Conservation (phyloP, 2,888 invertebrate species). For the Nemotelus pantherinus region DNA sequence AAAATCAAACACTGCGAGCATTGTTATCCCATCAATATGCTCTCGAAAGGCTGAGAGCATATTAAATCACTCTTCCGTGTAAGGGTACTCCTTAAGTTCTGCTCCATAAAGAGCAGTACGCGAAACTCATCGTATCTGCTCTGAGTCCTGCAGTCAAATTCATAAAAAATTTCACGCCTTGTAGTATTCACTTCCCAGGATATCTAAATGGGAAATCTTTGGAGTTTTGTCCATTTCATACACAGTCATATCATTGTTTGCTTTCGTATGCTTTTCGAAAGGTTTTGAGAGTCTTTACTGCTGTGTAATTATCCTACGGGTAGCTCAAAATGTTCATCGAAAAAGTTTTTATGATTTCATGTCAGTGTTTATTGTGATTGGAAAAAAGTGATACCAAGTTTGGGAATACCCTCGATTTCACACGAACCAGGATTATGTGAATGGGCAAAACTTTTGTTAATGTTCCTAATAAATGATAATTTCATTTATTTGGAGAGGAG, state of each 20-base stretch:
- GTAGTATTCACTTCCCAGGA: not conserved
- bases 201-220: not conserved
- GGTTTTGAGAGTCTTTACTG: too few species aligned
- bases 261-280: too few species aligned
- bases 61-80: slow-evolving; percentile 32
- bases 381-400: slow-evolving; percentile 32
- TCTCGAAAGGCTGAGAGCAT: slow-evolving; percentile 11
- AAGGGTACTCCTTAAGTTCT: not conserved
- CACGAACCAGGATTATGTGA: too few species aligned
- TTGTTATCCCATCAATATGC: slow-evolving; percentile 41
- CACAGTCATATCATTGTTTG: too few species aligned
- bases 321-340: slow-evolving; percentile 30
- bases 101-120: not conserved
- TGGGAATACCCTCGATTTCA: not conserved
- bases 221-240: not conserved
- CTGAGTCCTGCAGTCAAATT: not conserved
- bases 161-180: slow-evolving; percentile 25
- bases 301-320: slow-evolving; percentile 42
- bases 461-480: too few species aligned
- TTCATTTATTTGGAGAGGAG: too few species aligned
- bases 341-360: slow-evolving; percentile 43
- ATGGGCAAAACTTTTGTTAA: too few species aligned
- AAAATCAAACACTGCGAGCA: slow-evolving; percentile 35
- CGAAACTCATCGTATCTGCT: slow-evolving; percentile 17
- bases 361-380: slow-evolving; percentile 43